Base-by-base conservation (phyloP, 2,888 invertebrate species). In the Callyntrura guangdongensis region DNA sequence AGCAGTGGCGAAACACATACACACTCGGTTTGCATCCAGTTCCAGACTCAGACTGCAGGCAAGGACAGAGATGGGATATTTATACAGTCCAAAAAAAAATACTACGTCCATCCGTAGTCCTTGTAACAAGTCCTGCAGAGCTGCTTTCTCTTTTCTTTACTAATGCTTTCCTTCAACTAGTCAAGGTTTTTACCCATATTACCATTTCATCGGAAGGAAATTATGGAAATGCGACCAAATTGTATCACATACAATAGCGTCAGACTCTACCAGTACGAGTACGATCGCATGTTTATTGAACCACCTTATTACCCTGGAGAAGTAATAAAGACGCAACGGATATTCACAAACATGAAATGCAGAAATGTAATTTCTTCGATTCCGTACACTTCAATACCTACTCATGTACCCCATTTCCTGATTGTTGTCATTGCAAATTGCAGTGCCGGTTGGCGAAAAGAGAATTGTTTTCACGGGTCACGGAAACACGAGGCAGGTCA, bases 171-270 rank as follows among this genome's bases (percentile, higher is more conserved):
- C 25, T 64, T 64, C 64, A 64, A 64, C 9, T 64, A 36, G 27
- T 64, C 25, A 22, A 25, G 69, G 69, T n/a, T 36, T 36, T 9
- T 36, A n/a, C 25, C 25, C 36, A 36, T 36, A 69, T 69, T 14
- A 36, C 36, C n/a, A 69, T 69, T 69, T 69, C n/a, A 69, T 27
- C 3, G 69, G 27, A n/a, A 36, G 8, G 36, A 69, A 14, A n/a
- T 36, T 6, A 69, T n/a, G 69, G 69, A 69, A 27, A 69, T 17
- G 69, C n/a, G 36, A 69, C n/a, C 69, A 36, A 36, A 17, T n/a
- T 27, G 14, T 8, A 25, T 64, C 5, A 11, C 12, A n/a, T 1
- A 22, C 25, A 64, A 9, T 12, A 25, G 14, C 25, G 8, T 9
- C 64, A 22, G n/a, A 25, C 5, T 64, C 22, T 14, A 64, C 22